Evolutionary conservation across 1,140 invertebrate species (phyloP), one percentile per base, ranked within the genome.

Genomic region (Conopomorpha cramerella): DNA sequence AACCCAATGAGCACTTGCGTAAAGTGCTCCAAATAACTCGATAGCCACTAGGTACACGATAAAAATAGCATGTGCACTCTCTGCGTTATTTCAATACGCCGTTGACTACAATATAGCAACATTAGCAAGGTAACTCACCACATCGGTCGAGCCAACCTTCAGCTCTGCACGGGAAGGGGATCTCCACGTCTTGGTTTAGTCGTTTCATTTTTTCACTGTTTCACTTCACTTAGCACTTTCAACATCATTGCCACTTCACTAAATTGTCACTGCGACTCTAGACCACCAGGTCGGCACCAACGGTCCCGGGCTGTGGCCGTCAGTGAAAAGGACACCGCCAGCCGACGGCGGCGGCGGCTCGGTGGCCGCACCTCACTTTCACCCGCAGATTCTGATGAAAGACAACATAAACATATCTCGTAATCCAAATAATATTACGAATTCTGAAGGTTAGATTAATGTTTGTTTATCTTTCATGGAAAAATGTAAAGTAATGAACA

Each of bases 81-180:
- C 29, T 14, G 23, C 28, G n/a, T n/a, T n/a, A n/a, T n/a, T n/a
- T n/a, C 10, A 12, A 27, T n/a, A 27, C 26, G 2, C 10, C 10
- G 10, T 27, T 27, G 2, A 27, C 12, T 2, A 29, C 7, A 29
- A 30, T 14, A 30, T 11, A 8, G 16, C 1, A 2, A 16, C 2
- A 16, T 17, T 6, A 2, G 7, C 23, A 28, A 12, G 14, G 15
- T 8, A 16, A 79, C 83, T 82, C 61, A 87, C 86, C 85, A 55
- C 82, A 84, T 72, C 84, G 79, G 62, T 86, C 83, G 35, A 88
- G 61, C 85, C 86, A 88, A 45, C 86, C 86, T 73, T 88, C 86
- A 16, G 85, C 83, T 17, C 86, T 72, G 57, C 84, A 86, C 29
- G 86, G 86, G 59, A 83, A 86, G 26, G 52, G 49, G 30, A 76